Evolutionary conservation across 2,797 vertebrate species (phyloP).

Genomic region (Loris lydekkerianus): DNA sequence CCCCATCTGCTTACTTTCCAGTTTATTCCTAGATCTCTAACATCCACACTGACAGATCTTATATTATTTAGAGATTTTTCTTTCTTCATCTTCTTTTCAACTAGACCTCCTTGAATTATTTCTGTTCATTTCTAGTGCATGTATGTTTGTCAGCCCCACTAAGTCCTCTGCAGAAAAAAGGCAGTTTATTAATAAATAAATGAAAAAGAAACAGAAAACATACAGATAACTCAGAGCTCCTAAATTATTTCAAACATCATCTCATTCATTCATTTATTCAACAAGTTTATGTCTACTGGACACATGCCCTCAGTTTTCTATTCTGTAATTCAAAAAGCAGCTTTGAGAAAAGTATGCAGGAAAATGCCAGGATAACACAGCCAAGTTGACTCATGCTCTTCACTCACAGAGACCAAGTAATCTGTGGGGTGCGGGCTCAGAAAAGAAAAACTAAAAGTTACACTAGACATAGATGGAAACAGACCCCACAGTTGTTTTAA

Average conservation of each 20-base stretch:
- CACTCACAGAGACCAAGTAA: constrained; percentile 65
- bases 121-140: constrained; percentile 16
- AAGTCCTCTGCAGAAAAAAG: constrained; percentile 52
- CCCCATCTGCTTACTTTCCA: constrained; percentile 12
- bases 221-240: constrained; percentile 29
- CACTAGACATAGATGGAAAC: constrained; percentile 11
- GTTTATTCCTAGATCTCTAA: constrained; percentile 51
- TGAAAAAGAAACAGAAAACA: constrained; percentile 60
- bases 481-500: constrained; percentile 8
- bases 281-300: constrained; percentile 40
- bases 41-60: constrained; percentile 1
- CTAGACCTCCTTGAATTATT: constrained; percentile 30
- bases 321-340: constrained; percentile 67
- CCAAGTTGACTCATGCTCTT: constrained; percentile 59
- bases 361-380: constrained; percentile 69
- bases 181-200: constrained; percentile 56
- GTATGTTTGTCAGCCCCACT: neutral
- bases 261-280: constrained; percentile 63
- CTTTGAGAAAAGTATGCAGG: constrained; percentile 67
- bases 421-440: constrained; percentile 53
- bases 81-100: constrained; percentile 54
- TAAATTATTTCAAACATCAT: constrained; percentile 33
- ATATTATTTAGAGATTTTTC: constrained; percentile 55
- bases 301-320: constrained; percentile 57
- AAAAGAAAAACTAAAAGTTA: constrained; percentile 63